Conservation (phyloP, 2,797 vertebrate genomes). For the Trachurus trachurus region DNA sequence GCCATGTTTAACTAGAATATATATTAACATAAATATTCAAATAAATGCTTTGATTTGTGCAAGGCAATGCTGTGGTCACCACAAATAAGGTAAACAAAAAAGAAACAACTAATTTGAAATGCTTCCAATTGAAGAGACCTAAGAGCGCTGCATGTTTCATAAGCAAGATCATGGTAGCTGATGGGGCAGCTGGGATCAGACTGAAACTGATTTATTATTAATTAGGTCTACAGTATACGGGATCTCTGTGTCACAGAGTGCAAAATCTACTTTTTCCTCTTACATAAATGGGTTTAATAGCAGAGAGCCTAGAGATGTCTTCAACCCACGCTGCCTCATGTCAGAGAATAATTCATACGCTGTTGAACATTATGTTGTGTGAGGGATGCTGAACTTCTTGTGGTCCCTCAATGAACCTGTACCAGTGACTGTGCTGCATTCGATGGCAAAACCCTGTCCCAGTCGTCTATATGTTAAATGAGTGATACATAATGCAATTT, state of each 20-base stretch:
- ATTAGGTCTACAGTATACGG: neutral
- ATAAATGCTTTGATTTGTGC: neutral
- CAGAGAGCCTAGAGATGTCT: neutral
- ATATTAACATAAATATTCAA: neutral
- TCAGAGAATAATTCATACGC: neutral
- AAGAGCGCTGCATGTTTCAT: neutral
- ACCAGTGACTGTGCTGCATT: neutral
- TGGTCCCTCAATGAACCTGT: neutral
- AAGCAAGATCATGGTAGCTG: slow-evolving; percentile 1
- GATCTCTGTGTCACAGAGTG: neutral
- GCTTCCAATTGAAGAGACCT: neutral
- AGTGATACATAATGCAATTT: no score
- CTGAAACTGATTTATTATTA: slow-evolving; percentile 6
- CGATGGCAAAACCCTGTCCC: neutral
- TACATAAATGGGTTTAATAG: neutral
- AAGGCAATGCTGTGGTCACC: no score
- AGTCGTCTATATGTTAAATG: neutral
- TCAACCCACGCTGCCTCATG: neutral
- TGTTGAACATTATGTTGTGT: neutral
- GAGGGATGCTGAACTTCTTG: neutral
- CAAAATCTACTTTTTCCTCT: neutral
- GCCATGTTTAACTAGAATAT: neutral
- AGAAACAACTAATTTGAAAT: neutral
- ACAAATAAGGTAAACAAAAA: neutral
- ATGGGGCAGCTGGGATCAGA: slow-evolving; percentile 1